A percentile compares a stretch with the other conserved stretches of the same genome.
phyloP scores from a whole-genome alignment of 2,888 invertebrate species.

The Cynaeus angustus region DNA sequence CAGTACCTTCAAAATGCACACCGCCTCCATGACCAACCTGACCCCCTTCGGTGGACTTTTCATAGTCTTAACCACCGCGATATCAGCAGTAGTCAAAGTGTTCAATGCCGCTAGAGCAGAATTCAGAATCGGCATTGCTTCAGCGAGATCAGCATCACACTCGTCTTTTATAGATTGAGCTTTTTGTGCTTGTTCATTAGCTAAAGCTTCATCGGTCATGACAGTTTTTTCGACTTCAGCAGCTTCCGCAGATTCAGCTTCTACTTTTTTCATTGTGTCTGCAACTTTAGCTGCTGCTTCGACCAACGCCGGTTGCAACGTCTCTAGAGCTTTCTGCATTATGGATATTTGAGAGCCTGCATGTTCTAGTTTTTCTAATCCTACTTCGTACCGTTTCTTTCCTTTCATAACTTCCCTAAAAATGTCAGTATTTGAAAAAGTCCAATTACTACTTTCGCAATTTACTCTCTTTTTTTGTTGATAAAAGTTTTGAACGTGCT shows the following conservation, averaged over 20 bases:
- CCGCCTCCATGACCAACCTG: slow-evolving; percentile 94
- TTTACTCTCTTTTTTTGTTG: slow-evolving; percentile 81
- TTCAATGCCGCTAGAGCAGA: slow-evolving; percentile 90
- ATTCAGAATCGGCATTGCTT: slow-evolving; percentile 93
- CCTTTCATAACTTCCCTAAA: slow-evolving; percentile 75
- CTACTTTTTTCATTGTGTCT: slow-evolving; percentile 88
- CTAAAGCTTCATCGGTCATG: slow-evolving; percentile 84
- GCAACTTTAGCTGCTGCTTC: slow-evolving; percentile 92
- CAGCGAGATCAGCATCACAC: slow-evolving; percentile 92
- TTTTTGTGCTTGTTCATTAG: slow-evolving; percentile 83
- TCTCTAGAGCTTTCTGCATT: slow-evolving; percentile 89
- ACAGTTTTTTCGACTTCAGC: slow-evolving; percentile 88
- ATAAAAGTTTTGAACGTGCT: slow-evolving; percentile 90
- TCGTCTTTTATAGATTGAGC: slow-evolving; percentile 93
- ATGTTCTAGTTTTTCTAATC: slow-evolving; percentile 88
- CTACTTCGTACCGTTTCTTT: slow-evolving; percentile 72
- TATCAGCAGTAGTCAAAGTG: slow-evolving; percentile 91
- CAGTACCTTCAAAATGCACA: slow-evolving; percentile 89
- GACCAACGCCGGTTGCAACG: slow-evolving; percentile 90
- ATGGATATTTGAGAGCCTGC: slow-evolving; percentile 87
- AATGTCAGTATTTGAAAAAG: neutral
- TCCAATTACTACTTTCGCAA: neutral
- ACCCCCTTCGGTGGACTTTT: slow-evolving; percentile 95
- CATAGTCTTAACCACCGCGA: slow-evolving; percentile 96
- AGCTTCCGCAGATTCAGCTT: slow-evolving; percentile 90